Evolutionary conservation across 92 coral and sea anemone species (phyloP).

Genomic region (Blastomussa wellsi): DNA sequence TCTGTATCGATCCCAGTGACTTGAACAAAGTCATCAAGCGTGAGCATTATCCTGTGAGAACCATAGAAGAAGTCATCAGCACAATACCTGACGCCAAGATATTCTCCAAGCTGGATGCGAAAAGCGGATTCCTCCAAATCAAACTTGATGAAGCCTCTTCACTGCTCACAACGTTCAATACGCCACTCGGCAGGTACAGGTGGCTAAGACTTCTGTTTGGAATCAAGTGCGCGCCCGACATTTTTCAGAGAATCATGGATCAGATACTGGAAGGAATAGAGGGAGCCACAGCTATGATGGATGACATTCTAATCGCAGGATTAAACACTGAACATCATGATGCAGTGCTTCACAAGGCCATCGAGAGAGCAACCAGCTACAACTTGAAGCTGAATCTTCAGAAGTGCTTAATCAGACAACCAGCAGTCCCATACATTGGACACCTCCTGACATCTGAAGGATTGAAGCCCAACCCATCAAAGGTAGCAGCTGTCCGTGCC

Average conservation of each 20-base stretch:
- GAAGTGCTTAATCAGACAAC: constrained; percentile 54
- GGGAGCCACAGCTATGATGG: constrained; percentile 51
- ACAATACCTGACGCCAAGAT: constrained; percentile 34
- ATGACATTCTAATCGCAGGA: too few species aligned
- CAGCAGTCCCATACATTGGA: too few species aligned
- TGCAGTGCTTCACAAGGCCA: constrained; percentile 44
- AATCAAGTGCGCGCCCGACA: too few species aligned
- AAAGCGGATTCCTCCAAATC: too few species aligned
- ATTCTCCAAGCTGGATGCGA: constrained; percentile 35
- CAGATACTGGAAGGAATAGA: constrained; percentile 53
- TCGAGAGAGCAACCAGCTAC: constrained; percentile 60
- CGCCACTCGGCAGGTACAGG: too few species aligned
- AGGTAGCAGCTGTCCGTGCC: constrained; percentile 45
- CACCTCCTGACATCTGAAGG: constrained; percentile 48
- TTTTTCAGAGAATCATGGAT: too few species aligned
- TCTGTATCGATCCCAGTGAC: constrained; percentile 42
- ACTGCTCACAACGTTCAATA: too few species aligned
- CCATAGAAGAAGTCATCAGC: constrained; percentile 35
- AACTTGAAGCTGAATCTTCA: constrained; percentile 54
- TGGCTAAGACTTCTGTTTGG: too few species aligned
- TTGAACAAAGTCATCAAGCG: constrained; percentile 37
- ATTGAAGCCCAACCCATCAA: constrained; percentile 40
- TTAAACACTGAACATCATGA: constrained; percentile 63
- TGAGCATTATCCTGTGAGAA: too few species aligned
- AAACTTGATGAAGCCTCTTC: too few species aligned